Evolutionary conservation across 2,797 vertebrate genomes (phyloP).

Genomic region (Pipistrellus kuhlii): DNA sequence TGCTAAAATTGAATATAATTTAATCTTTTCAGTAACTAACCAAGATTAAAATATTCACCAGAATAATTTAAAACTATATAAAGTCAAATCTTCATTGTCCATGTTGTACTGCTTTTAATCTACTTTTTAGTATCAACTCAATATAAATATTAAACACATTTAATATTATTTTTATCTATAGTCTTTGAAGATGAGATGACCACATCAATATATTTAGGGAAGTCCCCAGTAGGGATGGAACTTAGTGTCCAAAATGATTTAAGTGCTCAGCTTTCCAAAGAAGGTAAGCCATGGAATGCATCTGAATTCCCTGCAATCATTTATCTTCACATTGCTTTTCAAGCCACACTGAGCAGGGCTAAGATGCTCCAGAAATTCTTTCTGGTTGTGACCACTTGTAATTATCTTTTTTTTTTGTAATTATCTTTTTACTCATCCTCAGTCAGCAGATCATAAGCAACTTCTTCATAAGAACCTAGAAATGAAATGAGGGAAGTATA

Average conservation of each 20-base stretch:
- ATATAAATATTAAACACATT: neutral
- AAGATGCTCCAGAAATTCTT: neutral
- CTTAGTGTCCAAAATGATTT: neutral
- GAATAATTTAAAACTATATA: neutral
- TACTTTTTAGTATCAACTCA: neutral
- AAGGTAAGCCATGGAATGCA: neutral
- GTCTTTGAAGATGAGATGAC: neutral
- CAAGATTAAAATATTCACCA: neutral
- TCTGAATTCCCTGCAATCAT: neutral
- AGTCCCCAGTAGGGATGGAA: neutral
- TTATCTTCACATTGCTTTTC: neutral
- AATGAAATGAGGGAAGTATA: neutral
- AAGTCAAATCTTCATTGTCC: neutral
- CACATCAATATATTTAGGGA: neutral
- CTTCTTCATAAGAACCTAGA: neutral
- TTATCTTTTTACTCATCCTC: neutral
- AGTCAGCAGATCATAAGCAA: neutral
- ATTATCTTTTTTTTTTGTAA: neutral
- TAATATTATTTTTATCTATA: neutral
- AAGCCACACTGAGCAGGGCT: too few species aligned
- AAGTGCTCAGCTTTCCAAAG: neutral
- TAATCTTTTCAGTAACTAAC: neutral
- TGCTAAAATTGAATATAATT: neutral
- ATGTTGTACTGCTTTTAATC: neutral
- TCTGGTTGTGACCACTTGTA: neutral